Evolutionary conservation across 2,888 invertebrate genomes (phyloP).

Genomic region (Harpalus rufipes): DNA sequence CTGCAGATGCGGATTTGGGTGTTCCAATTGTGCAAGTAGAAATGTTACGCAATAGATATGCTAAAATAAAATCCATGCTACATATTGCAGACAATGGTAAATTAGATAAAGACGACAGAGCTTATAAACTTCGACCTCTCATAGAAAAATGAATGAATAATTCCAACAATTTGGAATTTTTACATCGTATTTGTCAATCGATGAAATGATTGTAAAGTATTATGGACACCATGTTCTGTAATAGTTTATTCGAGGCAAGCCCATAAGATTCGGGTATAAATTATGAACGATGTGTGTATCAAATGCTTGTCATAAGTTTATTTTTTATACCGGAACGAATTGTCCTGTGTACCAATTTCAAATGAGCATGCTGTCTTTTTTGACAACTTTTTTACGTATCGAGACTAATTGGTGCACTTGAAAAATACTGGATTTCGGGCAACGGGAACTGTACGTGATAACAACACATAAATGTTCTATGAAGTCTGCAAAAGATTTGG

Average conservation of each 20-base stretch:
- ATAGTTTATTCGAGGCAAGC: too few relatives aligned
- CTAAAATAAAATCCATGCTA: conserved; percentile 19
- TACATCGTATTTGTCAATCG: too few relatives aligned
- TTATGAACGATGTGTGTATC: neutral
- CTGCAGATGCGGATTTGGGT: conserved; percentile 41
- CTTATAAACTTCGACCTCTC: conserved; percentile 54
- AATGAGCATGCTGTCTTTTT: conserved; percentile 67
- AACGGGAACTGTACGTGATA: conserved; percentile 62
- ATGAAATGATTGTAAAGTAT: too few relatives aligned
- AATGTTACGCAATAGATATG: conserved; percentile 26
- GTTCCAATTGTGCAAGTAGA: conserved; percentile 25
- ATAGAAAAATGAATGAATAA: too few relatives aligned
- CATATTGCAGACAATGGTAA: conserved; percentile 48
- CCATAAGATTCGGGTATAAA: conserved; percentile 1
- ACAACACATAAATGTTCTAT: conserved; percentile 66
- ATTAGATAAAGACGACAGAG: conserved; percentile 53
- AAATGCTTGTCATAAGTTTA: conserved; percentile 4
- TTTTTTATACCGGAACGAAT: neutral
- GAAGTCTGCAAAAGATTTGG: neutral
- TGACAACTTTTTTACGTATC: conserved; percentile 68
- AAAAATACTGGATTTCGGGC: conserved; percentile 46
- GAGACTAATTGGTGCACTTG: conserved; percentile 55
- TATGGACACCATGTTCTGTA: too few relatives aligned
- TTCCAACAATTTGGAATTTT: too few relatives aligned
- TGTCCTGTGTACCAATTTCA: conserved; percentile 61